A percentile compares a stretch with the other conserved stretches of the same genome.
These are phyloP conservation scores for Flabesymbios commensalis DNA, from an alignment of 2,888 invertebrate genomes.

Conservation along the genomic window DNA sequence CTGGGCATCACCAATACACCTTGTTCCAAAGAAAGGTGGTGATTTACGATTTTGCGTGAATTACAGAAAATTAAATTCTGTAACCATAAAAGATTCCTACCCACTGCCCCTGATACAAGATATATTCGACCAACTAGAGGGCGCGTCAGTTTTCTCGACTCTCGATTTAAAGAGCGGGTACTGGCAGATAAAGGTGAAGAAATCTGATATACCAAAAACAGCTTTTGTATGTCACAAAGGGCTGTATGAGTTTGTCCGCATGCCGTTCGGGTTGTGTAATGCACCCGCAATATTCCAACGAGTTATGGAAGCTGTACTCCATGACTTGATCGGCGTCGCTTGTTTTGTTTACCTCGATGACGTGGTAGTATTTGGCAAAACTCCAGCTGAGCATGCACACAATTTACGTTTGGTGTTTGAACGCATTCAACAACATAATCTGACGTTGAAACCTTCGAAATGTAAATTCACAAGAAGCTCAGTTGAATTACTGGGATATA, in stretches of 20 bases:
- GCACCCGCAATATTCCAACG: constrained; percentile 22
- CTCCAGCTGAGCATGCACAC: background rate
- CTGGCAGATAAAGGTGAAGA: constrained; percentile 19
- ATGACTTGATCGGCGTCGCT: background rate
- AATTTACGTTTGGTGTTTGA: background rate
- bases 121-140: constrained; percentile 25
- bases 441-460: background rate
- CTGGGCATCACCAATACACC: too few species aligned
- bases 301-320: constrained; percentile 12
- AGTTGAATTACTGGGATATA: constrained; percentile 27
- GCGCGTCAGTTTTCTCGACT: constrained; percentile 13
- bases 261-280: constrained; percentile 28
- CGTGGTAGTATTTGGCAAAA: background rate
- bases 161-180: constrained; percentile 24
- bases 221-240: constrained; percentile 17
- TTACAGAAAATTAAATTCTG: constrained; percentile 11
- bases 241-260: constrained; percentile 18
- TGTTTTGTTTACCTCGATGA: background rate
- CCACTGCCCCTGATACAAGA: constrained; percentile 26
- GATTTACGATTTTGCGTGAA: constrained; percentile 22
- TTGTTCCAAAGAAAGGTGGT: background rate
- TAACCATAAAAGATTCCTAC: constrained; percentile 5
- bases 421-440: background rate
- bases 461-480: background rate
- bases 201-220: too few species aligned